These are phyloP conservation scores for Apogon hyalosoma DNA, from an alignment of 2,797 vertebrate genomes.

Conservation along the genomic window DNA sequence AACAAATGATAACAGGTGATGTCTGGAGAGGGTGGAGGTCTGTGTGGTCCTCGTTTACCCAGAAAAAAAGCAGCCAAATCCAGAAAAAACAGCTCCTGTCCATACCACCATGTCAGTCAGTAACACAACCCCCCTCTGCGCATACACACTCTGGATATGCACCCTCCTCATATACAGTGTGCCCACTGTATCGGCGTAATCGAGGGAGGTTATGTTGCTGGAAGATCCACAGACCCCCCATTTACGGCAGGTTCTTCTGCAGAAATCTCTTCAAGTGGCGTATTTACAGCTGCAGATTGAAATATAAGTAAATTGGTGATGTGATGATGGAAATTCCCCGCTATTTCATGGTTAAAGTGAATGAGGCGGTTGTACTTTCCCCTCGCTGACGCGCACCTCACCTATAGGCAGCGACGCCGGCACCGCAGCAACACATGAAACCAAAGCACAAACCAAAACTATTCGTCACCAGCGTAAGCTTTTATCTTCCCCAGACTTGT, in stretches of 20 bases:
- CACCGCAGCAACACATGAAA: slow-evolving; percentile 23
- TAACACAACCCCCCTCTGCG: slow-evolving; percentile 7
- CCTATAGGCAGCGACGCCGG: slow-evolving; percentile 14
- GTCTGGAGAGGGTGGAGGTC: slow-evolving; percentile 38
- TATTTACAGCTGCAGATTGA: slow-evolving; percentile 46
- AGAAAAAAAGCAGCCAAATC: slow-evolving; percentile 53
- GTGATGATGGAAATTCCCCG: slow-evolving; percentile 70
- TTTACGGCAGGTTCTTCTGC: slow-evolving; percentile 37
- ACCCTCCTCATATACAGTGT: slow-evolving; percentile 46
- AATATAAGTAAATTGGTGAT: slow-evolving; percentile 56
- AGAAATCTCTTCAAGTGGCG: slow-evolving; percentile 29
- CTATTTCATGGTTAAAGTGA: slow-evolving; percentile 62
- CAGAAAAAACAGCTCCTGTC: slow-evolving; percentile 37
- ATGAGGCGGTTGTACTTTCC: slow-evolving; percentile 65
- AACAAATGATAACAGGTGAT: slow-evolving; percentile 73
- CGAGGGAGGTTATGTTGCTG: slow-evolving; percentile 18
- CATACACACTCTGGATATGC: slow-evolving; percentile 4
- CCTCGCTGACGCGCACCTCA: slow-evolving; percentile 14
- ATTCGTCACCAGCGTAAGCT: slow-evolving; percentile 1
- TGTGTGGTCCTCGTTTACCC: slow-evolving; percentile 64
- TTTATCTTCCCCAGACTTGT: slow-evolving; percentile 33
- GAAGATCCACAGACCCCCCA: slow-evolving; percentile 41
- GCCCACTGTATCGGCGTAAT: slow-evolving; percentile 48
- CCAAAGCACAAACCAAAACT: slow-evolving; percentile 23
- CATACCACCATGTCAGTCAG: slow-evolving; percentile 67